Evolutionary conservation across 2,113 vertebrate species (phyloP).

Genomic region (Ascaphus truei): DNA sequence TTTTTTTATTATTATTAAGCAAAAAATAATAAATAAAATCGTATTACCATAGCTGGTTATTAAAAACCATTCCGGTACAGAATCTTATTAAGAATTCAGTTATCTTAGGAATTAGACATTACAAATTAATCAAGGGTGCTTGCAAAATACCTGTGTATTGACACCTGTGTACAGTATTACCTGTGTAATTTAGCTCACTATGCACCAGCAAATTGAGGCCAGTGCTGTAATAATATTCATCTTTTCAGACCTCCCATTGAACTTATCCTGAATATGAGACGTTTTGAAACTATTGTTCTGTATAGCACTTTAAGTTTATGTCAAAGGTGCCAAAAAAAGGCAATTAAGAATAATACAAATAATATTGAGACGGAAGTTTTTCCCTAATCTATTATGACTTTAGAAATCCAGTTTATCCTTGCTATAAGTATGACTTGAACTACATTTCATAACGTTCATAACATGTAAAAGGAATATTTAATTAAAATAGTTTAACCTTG

Average conservation of each 20-base stretch:
- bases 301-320: neutral
- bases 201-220: neutral
- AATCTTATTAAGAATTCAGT: neutral
- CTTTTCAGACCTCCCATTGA: neutral
- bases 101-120: neutral
- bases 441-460: neutral
- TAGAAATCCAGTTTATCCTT: constrained; percentile 11
- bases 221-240: neutral
- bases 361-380: neutral
- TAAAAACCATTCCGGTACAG: neutral
- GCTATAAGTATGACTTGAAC: neutral
- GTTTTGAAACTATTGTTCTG: neutral
- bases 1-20: too few species aligned
- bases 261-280: neutral
- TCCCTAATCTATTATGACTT: constrained; percentile 3
- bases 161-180: too few species aligned
- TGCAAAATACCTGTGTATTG: neutral
- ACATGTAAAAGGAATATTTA: constrained; percentile 9
- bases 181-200: neutral
- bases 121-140: neutral
- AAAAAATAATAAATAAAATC: too few species aligned
- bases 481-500: neutral
- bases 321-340: constrained; percentile 12
- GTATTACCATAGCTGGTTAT: too few species aligned
- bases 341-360: constrained; percentile 5